Conservation (phyloP, 1,140 invertebrate species). For the Calephelis nemesis region DNA sequence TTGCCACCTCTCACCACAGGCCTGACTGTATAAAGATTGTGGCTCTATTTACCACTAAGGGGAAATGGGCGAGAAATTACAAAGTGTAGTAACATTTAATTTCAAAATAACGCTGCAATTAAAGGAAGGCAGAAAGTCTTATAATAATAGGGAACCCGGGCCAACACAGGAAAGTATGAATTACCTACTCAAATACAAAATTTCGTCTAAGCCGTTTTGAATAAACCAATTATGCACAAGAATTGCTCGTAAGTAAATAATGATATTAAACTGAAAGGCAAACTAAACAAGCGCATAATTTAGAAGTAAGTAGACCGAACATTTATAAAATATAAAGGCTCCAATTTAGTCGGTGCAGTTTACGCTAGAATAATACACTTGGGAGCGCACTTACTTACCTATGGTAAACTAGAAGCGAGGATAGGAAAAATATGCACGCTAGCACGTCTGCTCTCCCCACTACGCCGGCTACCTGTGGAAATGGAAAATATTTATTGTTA, state of each 20-base stretch:
- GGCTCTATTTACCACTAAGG: too few relatives aligned
- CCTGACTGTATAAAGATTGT: too few relatives aligned
- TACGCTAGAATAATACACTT: slow-evolving; percentile 19
- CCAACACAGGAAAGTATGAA: too few relatives aligned
- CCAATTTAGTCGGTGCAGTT: slow-evolving; percentile 14
- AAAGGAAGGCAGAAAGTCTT: too few relatives aligned
- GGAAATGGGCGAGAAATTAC: too few relatives aligned
- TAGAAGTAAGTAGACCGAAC: neutral
- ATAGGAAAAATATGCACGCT: slow-evolving; percentile 90
- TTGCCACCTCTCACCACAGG: too few relatives aligned
- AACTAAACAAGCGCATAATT: neutral
- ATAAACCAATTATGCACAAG: neutral
- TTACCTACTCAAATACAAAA: too few relatives aligned
- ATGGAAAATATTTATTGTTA: slow-evolving; percentile 21
- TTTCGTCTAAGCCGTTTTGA: neutral
- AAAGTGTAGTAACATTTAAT: too few relatives aligned
- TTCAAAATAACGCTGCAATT: too few relatives aligned
- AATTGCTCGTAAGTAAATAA: too few relatives aligned
- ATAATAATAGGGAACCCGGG: too few relatives aligned
- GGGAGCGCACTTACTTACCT: slow-evolving; percentile 81
- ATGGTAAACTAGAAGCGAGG: slow-evolving; percentile 89
- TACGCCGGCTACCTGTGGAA: slow-evolving; percentile 85
- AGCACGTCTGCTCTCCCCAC: slow-evolving; percentile 92
- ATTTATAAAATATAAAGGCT: slow-evolving; percentile 15
- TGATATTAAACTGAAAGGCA: neutral